Evolutionary conservation across 2,888 invertebrate genomes (phyloP).

Genomic region (Heliconius cydno): DNA sequence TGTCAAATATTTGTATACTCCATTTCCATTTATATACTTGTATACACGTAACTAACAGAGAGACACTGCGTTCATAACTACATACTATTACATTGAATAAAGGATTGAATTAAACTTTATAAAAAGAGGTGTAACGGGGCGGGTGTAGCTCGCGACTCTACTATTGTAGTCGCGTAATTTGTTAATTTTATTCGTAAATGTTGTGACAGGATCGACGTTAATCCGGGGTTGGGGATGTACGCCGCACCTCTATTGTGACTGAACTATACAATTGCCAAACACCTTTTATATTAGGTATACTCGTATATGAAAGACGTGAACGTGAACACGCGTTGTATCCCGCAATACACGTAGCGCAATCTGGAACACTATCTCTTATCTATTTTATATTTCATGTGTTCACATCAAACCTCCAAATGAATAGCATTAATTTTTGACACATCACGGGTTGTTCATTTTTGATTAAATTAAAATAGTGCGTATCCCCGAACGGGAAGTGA

Average conservation of each 20-base stretch:
- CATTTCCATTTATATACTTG: no score
- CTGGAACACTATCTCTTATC: no score
- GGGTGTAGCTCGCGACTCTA: not conserved
- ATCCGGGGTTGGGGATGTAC: conserved; percentile 42
- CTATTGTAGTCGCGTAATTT: conserved; percentile 34
- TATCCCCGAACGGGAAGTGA: no score
- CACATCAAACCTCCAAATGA: no score
- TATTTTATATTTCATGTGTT: no score
- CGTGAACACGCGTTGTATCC: no score
- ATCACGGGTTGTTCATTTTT: no score
- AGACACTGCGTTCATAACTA: not conserved
- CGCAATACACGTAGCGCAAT: no score
- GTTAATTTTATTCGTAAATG: conserved; percentile 48
- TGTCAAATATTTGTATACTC: no score
- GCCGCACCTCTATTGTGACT: conserved; percentile 38
- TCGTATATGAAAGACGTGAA: conserved; percentile 1
- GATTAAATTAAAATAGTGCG: no score
- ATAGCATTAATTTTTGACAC: no score
- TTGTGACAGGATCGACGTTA: conserved; percentile 46
- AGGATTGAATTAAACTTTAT: conserved; percentile 1
- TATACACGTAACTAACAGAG: not conserved
- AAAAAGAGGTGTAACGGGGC: conserved; percentile 14
- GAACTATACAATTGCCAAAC: conserved; percentile 27
- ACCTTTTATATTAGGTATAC: conserved; percentile 3
- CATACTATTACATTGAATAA: not conserved